Conservation (phyloP, 2,797 vertebrate species). For the Florisuga fusca region DNA sequence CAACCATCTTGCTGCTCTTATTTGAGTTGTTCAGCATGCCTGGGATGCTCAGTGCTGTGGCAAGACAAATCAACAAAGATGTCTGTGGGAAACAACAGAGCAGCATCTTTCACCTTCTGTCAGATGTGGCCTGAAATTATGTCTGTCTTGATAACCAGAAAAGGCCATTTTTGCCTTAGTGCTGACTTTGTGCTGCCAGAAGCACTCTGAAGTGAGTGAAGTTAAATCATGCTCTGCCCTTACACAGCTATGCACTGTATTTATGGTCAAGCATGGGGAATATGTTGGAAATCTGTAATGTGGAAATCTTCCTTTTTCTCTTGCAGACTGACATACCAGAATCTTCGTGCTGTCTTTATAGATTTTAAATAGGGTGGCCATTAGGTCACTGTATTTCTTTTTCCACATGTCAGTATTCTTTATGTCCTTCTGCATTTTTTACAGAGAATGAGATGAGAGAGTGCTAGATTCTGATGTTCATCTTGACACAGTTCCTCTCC, state of each 20-base stretch:
- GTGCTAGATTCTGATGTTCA: background rate
- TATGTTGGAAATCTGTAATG: background rate
- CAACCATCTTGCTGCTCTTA: rapidly evolving
- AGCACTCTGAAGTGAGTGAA: background rate
- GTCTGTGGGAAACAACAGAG: background rate
- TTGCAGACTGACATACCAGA: background rate
- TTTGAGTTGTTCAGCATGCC: background rate
- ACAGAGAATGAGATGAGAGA: conserved; percentile 7
- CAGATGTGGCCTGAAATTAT: background rate
- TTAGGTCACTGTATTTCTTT: background rate
- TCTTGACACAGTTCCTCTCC: background rate
- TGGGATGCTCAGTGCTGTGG: background rate
- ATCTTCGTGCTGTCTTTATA: background rate
- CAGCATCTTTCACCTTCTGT: background rate
- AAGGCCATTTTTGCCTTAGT: background rate
- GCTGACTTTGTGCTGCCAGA: background rate
- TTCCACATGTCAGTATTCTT: background rate
- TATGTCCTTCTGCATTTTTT: background rate
- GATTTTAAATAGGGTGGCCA: background rate
- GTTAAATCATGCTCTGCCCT: background rate
- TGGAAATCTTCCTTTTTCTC: background rate
- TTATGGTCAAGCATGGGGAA: background rate
- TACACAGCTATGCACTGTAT: background rate
- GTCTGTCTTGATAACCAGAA: background rate
- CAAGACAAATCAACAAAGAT: background rate